phyloP scores from a whole-genome alignment of 2,797 vertebrate species.

The Kryptolebias ocellatus region DNA sequence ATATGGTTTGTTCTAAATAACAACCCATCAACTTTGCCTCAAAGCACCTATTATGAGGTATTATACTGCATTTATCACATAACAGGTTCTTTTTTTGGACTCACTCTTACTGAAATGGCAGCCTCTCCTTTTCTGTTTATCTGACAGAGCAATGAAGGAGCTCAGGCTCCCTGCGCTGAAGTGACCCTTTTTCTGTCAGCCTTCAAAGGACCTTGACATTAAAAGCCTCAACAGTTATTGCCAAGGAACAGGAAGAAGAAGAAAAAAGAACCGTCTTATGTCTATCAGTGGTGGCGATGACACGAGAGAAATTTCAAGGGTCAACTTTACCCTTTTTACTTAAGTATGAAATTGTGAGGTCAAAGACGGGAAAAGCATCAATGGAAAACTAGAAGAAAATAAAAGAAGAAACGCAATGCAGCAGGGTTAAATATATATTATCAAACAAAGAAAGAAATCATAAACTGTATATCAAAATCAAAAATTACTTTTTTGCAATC shows the following conservation, averaged over 20 bases:
- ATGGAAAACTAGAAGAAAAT: background rate
- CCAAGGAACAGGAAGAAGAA: background rate
- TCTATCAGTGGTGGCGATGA: constrained; percentile 7
- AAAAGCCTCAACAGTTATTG: constrained; percentile 20
- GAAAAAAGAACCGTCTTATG: constrained; percentile 32
- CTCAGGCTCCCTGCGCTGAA: constrained; percentile 27
- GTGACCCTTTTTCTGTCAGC: constrained; percentile 29
- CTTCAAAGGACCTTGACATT: constrained; percentile 37
- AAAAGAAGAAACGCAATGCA: background rate
- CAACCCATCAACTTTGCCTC: constrained; percentile 1
- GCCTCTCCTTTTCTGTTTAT: background rate
- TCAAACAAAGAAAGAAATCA: background rate
- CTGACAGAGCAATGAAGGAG: constrained; percentile 12
- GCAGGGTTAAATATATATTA: background rate
- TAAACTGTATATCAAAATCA: background rate
- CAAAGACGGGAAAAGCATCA: background rate
- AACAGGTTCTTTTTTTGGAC: constrained; percentile 11
- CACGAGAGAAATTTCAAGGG: constrained; percentile 35
- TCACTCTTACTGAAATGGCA: constrained; percentile 33
- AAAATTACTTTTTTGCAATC: no score
- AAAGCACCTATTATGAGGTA: background rate
- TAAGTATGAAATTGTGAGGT: constrained; percentile 13
- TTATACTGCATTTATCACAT: background rate
- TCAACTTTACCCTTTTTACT: background rate
- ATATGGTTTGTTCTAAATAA: constrained; percentile 22